Evolutionary conservation across 1,140 invertebrate species (phyloP), one percentile per base, ranked within the genome.

Genomic region (Drosophila subobscura): DNA sequence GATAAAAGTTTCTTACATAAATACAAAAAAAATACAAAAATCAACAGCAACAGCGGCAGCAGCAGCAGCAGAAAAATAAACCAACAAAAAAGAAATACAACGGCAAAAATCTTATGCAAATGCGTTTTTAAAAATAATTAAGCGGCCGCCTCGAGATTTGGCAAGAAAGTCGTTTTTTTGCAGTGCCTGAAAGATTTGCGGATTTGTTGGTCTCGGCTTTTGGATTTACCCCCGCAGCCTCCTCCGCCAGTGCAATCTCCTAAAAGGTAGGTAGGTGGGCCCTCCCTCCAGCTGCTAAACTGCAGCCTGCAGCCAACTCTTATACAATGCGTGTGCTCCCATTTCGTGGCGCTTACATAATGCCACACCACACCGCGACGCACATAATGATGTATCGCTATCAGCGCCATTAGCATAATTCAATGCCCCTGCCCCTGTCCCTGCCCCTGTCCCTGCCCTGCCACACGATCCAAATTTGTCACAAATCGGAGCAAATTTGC

Each of bases 401-500:
- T 51, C 61, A 64, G 40, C 16, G 53, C 41, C 58, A 79, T 83
- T 83, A 83, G 81, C 79, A 83, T 84, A 85, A 85, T 72, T 74
- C 71, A 74, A 74, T 74, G 60, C 71, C 47, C 25, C 53, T 57
- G 72, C 46, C 72, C 66, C 65, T 42, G 23, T 7, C 46, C 25
- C 57, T 57, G 72, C 46, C 72, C 72, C 65, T 42, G 2, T 29
- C 2, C 8, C 8, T 3, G 29, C 29, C 7, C 65, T 68, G 68
- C 66, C 63, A 45, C 47, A 55, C 67, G 42, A 57, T 37, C 50
- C 45, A 65, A 63, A 73, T 73, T 51, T 73, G 67, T 72, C 80
- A 77, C 65, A 84, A 85, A 76, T 72, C 72, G 76, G 65, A 81
- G 73, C 54, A 64, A 77, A 86, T 86, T 86, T 81, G 55, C 60